Evolutionary conservation across 2,113 vertebrate species (phyloP), one percentile per base, ranked within the genome.

Genomic region (Mobula birostris): DNA sequence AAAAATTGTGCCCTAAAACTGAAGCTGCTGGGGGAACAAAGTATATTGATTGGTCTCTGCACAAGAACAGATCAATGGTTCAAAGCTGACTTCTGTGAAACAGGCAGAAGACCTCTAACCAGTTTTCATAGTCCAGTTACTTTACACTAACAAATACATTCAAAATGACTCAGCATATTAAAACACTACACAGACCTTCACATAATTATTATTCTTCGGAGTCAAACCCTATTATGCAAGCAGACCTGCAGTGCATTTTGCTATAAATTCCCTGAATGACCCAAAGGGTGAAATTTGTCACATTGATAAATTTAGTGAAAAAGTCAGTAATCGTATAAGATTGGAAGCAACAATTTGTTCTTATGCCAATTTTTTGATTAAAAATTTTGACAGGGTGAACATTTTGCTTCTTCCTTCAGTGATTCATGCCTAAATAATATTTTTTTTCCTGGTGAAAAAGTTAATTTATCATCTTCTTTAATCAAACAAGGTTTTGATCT

Each of bases 351-450:
- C 27, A 87, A 87, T 87, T 63, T 87, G 56, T 63, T 87, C 9
- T n/a, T 27, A n/a, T 87, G 83, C 83, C 83, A 87, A 87, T 63
- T 87, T n/a, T 87, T 87, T 63, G 83, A 87, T 87, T 87, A 87
- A 87, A 87, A 87, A 7, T 63, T 27, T 63, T 87, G 83, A 63
- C 58, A 63, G 83, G 11, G 5, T 63, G 58, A 63, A 87, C 15
- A 63, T n/a, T n/a, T 15, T 58, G 9, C 56, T 87, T 63, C 58
- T 63, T 15, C 83, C 58, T 6, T 87, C 58, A 61, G 82, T 63
- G 83, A 87, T 87, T 87, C 29, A 87, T 63, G 56, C 56, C 29
- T n/a, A 63, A 61, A 87, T 63, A n/a, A 87, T 87, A n/a, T 63
- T 27, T 87, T 87, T 87, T n/a, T 15, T 61, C 63, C 83, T 5